Evolutionary conservation across 2,113 vertebrate genomes (phyloP).

Genomic region (Phrynosoma blainvillii): DNA sequence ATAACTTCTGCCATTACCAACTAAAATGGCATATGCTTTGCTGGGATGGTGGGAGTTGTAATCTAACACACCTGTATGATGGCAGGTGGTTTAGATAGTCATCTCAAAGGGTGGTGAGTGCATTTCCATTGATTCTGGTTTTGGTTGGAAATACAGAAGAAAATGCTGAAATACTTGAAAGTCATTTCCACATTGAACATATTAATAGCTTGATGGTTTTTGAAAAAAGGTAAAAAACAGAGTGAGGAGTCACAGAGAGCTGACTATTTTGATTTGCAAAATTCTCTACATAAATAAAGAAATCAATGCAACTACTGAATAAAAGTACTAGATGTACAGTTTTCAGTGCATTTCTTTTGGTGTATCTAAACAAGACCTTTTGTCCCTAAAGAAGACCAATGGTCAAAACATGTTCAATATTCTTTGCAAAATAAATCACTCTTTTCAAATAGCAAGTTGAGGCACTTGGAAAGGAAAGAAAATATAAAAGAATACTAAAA

Average conservation of each 20-base stretch:
- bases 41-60: too few species aligned
- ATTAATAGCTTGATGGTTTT: not conserved
- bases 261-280: not conserved
- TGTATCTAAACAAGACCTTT: not conserved
- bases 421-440: not conserved
- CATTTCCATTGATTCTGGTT: not conserved
- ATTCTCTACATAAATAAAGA: not conserved
- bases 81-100: not conserved
- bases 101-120: not conserved
- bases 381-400: not conserved
- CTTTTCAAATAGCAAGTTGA: not conserved
- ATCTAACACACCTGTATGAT: not conserved
- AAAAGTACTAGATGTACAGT: not conserved
- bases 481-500: not conserved
- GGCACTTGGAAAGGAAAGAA: not conserved
- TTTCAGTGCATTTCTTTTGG: not conserved
- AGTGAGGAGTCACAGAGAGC: not conserved
- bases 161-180: not conserved
- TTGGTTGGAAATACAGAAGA: not conserved
- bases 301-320: not conserved
- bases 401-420: not conserved
- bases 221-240: not conserved
- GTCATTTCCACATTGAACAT: not conserved
- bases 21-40: too few species aligned
- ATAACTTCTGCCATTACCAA: too few species aligned